These are phyloP conservation scores for Caenorhabditis zanzibari DNA, from an alignment of 2,888 invertebrate genomes.

Conservation along the genomic window DNA sequence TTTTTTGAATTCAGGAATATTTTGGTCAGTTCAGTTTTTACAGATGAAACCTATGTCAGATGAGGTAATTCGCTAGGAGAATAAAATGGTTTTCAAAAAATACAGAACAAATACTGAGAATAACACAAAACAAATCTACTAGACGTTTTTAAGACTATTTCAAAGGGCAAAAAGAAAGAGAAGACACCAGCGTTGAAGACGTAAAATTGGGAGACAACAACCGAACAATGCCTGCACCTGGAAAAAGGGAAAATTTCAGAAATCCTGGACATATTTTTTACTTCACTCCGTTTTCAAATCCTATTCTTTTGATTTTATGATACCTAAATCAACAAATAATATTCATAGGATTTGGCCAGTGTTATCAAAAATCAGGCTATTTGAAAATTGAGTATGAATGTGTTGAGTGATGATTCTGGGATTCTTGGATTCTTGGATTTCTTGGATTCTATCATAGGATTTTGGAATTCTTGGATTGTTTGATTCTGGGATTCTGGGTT, in stretches of 20 bases:
- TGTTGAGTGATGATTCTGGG: too few relatives aligned
- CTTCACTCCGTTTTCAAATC: too few relatives aligned
- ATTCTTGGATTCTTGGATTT: too few relatives aligned
- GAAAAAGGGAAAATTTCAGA: background rate
- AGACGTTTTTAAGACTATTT: conserved; percentile 32
- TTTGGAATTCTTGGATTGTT: too few relatives aligned
- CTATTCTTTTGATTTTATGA: too few relatives aligned
- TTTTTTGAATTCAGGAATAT: conserved; percentile 16
- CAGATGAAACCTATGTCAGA: conserved; percentile 41
- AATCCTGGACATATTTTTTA: too few relatives aligned
- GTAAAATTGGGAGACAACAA: conserved; percentile 22
- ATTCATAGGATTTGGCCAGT: too few relatives aligned
- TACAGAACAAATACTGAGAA: conserved; percentile 18
- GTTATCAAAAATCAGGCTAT: too few relatives aligned
- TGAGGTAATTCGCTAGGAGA: conserved; percentile 45
- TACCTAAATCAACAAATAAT: too few relatives aligned
- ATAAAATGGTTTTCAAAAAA: conserved; percentile 1
- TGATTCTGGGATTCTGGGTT: too few relatives aligned
- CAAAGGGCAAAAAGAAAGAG: background rate
- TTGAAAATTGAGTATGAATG: too few relatives aligned
- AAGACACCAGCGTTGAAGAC: conserved; percentile 23
- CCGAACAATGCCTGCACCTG: conserved; percentile 46
- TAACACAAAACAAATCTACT: conserved; percentile 39
- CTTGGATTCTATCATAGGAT: too few relatives aligned
- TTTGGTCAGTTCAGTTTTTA: conserved; percentile 56